Evolutionary conservation across 2,113 vertebrate genomes (phyloP).

Genomic region (Pteropus alecto): DNA sequence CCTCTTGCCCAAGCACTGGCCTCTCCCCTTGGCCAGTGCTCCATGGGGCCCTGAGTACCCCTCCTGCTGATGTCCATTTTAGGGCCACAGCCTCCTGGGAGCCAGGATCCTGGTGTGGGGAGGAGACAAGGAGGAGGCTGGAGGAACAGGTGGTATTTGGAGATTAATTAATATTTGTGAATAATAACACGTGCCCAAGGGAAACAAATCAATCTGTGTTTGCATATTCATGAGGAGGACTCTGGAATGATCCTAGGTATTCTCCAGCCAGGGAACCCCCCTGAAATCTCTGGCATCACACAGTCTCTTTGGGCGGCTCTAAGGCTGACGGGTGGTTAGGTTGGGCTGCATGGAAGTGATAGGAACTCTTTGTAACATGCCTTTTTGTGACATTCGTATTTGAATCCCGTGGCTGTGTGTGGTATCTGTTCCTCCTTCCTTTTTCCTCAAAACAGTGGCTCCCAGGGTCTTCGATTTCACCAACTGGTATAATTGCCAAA

Average conservation of each 20-base stretch:
- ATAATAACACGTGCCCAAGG: slow-evolving; percentile 60
- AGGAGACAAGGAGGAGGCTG: not conserved
- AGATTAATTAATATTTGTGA: slow-evolving; percentile 78
- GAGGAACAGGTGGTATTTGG: slow-evolving; percentile 72
- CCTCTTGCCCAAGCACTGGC: not conserved
- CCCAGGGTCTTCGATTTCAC: slow-evolving; percentile 49
- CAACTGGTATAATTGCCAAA: slow-evolving; percentile 43
- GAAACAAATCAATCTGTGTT: slow-evolving; percentile 73
- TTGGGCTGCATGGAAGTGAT: not conserved
- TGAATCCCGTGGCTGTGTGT: not conserved
- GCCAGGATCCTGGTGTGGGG: slow-evolving; percentile 4
- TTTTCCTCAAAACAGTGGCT: not conserved
- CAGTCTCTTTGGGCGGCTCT: not conserved
- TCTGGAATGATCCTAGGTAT: slow-evolving; percentile 61
- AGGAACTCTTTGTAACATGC: not conserved
- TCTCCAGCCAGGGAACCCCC: slow-evolving; percentile 31
- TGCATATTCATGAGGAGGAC: slow-evolving; percentile 70
- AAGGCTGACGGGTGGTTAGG: not conserved
- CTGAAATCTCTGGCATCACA: not conserved
- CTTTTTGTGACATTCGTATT: not conserved
- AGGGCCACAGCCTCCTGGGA: not conserved
- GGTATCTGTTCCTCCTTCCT: not conserved
- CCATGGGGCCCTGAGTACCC: not conserved
- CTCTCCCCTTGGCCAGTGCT: not conserved
- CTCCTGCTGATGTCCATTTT: not conserved